These are phyloP conservation scores for Dusona sp. DNA, from an alignment of 2,888 invertebrate species.

Conservation along the genomic window DNA sequence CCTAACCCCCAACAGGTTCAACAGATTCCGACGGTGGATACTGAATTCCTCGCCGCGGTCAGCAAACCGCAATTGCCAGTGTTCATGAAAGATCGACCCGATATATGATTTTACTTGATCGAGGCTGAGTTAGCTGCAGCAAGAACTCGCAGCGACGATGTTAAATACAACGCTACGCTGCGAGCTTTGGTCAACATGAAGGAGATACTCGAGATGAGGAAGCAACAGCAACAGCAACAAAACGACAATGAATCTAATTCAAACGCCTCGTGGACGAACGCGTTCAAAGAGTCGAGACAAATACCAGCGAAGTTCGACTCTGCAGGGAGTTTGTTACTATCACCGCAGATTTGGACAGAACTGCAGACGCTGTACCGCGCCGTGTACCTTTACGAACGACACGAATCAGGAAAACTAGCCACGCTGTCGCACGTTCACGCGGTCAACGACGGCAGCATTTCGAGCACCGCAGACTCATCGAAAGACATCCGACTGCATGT, in stretches of 20 bases:
- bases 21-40: too few relatives aligned
- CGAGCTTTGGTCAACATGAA: conserved; percentile 23
- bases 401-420: not conserved
- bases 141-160: too few relatives aligned
- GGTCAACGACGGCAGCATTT: too few relatives aligned
- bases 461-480: not conserved
- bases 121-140: not conserved
- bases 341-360: too few relatives aligned
- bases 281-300: too few relatives aligned
- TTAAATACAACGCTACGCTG: not conserved
- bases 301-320: too few relatives aligned
- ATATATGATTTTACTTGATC: conserved; percentile 5
- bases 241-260: too few relatives aligned
- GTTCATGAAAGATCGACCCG: not conserved
- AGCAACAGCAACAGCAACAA: not conserved
- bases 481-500: not conserved
- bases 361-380: not conserved
- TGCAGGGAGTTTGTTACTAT: too few relatives aligned
- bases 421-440: not conserved
- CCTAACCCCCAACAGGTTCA: too few relatives aligned
- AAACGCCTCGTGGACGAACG: too few relatives aligned
- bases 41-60: too few relatives aligned
- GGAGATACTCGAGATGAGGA: not conserved
- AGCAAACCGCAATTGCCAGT: too few relatives aligned
- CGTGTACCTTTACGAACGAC: not conserved